These are phyloP conservation scores for Trididemnum clinides DNA, from an alignment of 23 tunicate species.

Conservation along the genomic window DNA sequence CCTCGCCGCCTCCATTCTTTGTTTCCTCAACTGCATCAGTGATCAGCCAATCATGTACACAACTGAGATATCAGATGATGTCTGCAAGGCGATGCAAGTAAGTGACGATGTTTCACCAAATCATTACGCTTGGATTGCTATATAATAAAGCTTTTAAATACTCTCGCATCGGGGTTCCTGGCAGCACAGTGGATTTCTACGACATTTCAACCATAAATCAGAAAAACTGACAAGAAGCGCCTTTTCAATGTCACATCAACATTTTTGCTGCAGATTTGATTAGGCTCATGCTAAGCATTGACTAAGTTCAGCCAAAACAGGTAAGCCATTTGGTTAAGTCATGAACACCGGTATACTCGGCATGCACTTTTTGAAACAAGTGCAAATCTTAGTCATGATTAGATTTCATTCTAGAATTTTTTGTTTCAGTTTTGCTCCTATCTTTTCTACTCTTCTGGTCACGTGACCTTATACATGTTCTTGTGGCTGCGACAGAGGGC, in stretches of 20 bases:
- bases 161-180: too few species aligned
- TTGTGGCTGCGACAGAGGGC: conserved; percentile 86
- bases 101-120: too few species aligned
- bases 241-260: too few species aligned
- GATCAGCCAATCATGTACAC: conserved; percentile 58
- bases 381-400: background rate
- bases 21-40: conserved; percentile 62
- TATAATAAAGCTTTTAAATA: too few species aligned
- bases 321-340: background rate
- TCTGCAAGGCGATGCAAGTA: conserved; percentile 75
- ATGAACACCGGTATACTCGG: too few species aligned
- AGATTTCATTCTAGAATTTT: background rate
- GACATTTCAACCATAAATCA: too few species aligned
- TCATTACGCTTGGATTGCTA: too few species aligned
- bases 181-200: too few species aligned
- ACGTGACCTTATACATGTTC: conserved; percentile 51
- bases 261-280: too few species aligned
- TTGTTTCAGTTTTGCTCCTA: conserved; percentile 57
- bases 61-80: background rate
- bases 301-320: background rate
- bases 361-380: too few species aligned
- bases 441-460: conserved; percentile 75
- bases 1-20: conserved; percentile 43
- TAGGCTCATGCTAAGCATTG: background rate
- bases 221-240: too few species aligned